Base-by-base conservation (phyloP, 2,113 vertebrate genomes). In the Capreolus pygargus region DNA sequence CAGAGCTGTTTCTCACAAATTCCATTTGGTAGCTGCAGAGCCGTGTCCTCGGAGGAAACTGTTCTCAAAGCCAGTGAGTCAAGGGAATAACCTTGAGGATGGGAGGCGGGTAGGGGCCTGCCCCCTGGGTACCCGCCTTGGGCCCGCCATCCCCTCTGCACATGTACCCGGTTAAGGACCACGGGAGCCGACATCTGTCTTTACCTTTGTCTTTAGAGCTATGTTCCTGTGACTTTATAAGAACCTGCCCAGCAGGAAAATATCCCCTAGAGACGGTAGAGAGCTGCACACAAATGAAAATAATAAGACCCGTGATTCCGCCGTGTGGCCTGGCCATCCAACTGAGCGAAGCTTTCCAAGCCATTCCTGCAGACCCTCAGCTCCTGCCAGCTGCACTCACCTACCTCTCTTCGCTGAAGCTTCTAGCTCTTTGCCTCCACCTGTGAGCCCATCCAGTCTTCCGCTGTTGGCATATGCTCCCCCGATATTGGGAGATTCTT, bases 391-490 rank as follows among this genome's bases (percentile, higher is more conserved):
- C 54, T 90, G 96, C 92, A 91, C 17, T 94, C 76, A 70, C n/a
- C 76, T n/a, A 10, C 5, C 70, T 86, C 33, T 91, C 57, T 84
- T 92, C 19, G 7, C 45, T 0, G 12, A 94, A 92, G 43, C 95
- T 97, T 88, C 74, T 67, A 82, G 64, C 12, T 17, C 58, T 96
- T 83, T 88, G 79, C 87, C 30, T 95, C 89, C 45, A 95, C 94
- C 89, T 50, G 8, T 0, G 0, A 95, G 64, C 96, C 58, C 0
- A 0, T 86, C 58, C 76, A 36, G 82, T 6, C n/a, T 85, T 97
- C 14, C 57, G 39, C 87, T 86, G 25, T 15, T 96, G 55, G 54
- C 15, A 7, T 57, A 39, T 16, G 43, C 50, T 43, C 92, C 67
- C 54, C 95, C 2, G 7, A 82, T 94, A 45, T 12, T 78, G 58